These are phyloP conservation scores for Sebastes trivittatus DNA, from an alignment of 2,797 vertebrate genomes.

Conservation along the genomic window DNA sequence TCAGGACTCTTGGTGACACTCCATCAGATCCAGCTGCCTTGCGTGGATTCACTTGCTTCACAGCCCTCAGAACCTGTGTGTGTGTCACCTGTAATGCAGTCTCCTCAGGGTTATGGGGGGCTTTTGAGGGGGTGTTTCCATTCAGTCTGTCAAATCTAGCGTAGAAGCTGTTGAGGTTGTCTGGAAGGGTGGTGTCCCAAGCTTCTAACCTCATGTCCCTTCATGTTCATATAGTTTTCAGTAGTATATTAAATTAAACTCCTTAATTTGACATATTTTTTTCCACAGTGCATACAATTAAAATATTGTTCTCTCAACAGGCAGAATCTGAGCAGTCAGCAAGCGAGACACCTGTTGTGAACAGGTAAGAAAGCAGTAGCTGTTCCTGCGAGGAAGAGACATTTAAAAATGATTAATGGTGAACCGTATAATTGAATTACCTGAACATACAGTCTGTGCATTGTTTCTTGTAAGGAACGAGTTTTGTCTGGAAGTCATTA, in stretches of 20 bases:
- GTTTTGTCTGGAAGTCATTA: conserved; percentile 4
- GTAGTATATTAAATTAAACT: neutral
- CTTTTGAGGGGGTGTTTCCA: too few species aligned
- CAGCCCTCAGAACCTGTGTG: too few species aligned
- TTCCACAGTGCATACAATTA: neutral
- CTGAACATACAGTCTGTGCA: neutral
- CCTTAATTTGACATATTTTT: neutral
- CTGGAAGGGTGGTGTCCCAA: too few species aligned
- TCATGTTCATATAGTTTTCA: neutral
- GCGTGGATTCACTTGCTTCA: too few species aligned
- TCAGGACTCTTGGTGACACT: too few species aligned
- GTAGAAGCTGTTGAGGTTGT: too few species aligned
- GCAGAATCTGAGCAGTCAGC: neutral
- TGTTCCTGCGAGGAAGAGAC: neutral
- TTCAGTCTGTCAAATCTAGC: too few species aligned
- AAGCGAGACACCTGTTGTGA: neutral
- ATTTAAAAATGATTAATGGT: neutral
- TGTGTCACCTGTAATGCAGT: too few species aligned
- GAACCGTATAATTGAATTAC: neutral
- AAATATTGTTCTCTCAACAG: conserved; percentile 29
- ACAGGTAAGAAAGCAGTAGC: conserved; percentile 10
- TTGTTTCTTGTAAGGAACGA: conserved; percentile 18
- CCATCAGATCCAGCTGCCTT: too few species aligned
- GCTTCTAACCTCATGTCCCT: too few species aligned
- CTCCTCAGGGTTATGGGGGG: too few species aligned